Percentiles rank a stretch among this genome's conserved stretches.
phyloP scores from a whole-genome alignment of 2,113 vertebrate genomes.

The Baryphthengus martii region DNA sequence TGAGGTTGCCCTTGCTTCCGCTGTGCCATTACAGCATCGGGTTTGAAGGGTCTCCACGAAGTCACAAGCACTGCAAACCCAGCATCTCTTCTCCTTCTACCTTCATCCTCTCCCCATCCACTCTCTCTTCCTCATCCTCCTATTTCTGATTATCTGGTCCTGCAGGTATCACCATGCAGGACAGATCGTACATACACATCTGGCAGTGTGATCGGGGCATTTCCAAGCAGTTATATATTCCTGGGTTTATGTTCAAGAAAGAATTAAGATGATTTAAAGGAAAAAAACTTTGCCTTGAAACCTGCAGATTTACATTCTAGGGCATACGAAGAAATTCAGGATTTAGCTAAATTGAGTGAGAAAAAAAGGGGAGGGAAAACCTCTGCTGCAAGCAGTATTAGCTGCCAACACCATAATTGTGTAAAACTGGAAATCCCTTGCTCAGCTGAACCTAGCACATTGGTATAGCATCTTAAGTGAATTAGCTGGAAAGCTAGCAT shows the following conservation, averaged over 20 bases:
- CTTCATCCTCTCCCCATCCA: background rate
- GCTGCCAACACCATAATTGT: constrained; percentile 21
- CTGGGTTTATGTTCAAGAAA: background rate
- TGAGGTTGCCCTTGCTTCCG: background rate
- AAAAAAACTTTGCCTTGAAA: background rate
- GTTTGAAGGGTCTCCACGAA: background rate
- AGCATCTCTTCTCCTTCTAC: background rate
- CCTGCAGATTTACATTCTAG: background rate
- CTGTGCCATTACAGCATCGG: background rate
- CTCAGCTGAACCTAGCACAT: background rate
- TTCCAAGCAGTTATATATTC: background rate
- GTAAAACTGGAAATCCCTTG: constrained; percentile 27
- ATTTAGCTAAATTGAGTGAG: background rate
- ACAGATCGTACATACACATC: accelerated
- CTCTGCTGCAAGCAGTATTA: background rate
- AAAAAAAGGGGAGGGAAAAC: background rate
- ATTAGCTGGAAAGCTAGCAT: background rate
- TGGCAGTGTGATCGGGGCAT: background rate
- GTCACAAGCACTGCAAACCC: background rate
- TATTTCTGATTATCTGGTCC: background rate
- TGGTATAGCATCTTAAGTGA: constrained; percentile 43
- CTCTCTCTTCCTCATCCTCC: background rate
- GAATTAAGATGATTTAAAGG: background rate
- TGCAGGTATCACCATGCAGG: accelerated
- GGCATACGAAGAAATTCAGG: background rate